A percentile compares a stretch with the other conserved stretches of the same genome.
Evolutionary conservation across 1,140 invertebrate species (phyloP).

Genomic region (Latrodectus geometricus): DNA sequence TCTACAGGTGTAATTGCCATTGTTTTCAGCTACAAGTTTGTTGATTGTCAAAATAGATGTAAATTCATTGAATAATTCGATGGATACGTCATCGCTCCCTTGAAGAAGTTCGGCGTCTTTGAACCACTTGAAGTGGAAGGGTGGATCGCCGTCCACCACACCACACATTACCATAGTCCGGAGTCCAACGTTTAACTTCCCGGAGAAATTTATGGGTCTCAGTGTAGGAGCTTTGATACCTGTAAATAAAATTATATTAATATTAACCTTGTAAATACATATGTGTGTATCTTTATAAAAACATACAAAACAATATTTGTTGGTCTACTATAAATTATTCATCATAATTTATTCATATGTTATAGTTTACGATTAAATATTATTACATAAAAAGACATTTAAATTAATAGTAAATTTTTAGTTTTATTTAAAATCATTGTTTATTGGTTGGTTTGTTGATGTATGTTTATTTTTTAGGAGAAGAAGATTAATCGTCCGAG

Average conservation of each 20-base stretch:
- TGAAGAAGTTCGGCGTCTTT: constrained; percentile 49
- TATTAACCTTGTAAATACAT: no score
- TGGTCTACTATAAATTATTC: no score
- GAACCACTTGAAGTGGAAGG: constrained; percentile 62
- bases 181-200: constrained; percentile 77
- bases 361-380: no score
- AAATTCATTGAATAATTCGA: constrained; percentile 60
- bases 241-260: neutral
- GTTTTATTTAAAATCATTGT: no score
- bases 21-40: constrained; percentile 45
- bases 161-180: constrained; percentile 72
- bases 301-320: no score
- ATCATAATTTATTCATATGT: no score
- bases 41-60: constrained; percentile 67
- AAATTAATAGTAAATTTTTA: no score
- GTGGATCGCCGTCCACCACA: constrained; percentile 63
- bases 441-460: no score
- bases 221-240: constrained; percentile 48
- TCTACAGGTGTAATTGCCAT: constrained; percentile 64
- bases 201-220: constrained; percentile 60
- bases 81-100: constrained; percentile 14
- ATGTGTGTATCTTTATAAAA: no score
- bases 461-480: no score
- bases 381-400: no score
- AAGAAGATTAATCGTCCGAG: no score